A percentile compares a stretch with the other conserved stretches of the same genome.
Conservation (phyloP, 2,888 invertebrate genomes). For the Sphinx pinastri region DNA sequence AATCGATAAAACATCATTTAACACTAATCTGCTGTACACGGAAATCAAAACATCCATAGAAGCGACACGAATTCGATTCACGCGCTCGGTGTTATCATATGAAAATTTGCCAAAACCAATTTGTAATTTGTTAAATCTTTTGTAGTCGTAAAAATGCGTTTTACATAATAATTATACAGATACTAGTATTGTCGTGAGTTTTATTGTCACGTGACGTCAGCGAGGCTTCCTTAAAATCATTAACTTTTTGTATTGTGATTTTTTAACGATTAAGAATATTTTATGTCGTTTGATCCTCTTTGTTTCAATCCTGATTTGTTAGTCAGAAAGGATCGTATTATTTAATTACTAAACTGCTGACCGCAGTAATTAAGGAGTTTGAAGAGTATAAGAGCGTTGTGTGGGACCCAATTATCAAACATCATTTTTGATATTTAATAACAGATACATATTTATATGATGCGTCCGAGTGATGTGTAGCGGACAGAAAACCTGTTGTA, state of each 20-base stretch:
- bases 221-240: conserved; percentile 27
- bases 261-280: conserved; percentile 12
- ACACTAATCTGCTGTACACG: conserved; percentile 70
- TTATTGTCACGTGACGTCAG: conserved; percentile 26
- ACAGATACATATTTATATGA: too few species aligned
- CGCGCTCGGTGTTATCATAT: conserved; percentile 46
- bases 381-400: neutral
- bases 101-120: conserved; percentile 50
- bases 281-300: conserved; percentile 9
- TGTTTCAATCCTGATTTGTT: neutral
- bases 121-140: conserved; percentile 45
- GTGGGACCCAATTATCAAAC: neutral
- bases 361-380: neutral
- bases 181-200: conserved; percentile 27
- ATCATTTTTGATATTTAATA: neutral
- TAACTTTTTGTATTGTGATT: neutral
- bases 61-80: conserved; percentile 51
- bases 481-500: too few species aligned
- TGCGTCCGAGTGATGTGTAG: too few species aligned
- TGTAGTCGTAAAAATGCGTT: conserved; percentile 45
- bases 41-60: conserved; percentile 51
- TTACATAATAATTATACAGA: conserved; percentile 37
- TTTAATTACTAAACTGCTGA: neutral
- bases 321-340: neutral
- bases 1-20: conserved; percentile 75